Percentiles rank a stretch among this genome's conserved stretches.
These are phyloP conservation scores for Epinotia ramella DNA, from an alignment of 2,888 invertebrate species.

Conservation along the genomic window DNA sequence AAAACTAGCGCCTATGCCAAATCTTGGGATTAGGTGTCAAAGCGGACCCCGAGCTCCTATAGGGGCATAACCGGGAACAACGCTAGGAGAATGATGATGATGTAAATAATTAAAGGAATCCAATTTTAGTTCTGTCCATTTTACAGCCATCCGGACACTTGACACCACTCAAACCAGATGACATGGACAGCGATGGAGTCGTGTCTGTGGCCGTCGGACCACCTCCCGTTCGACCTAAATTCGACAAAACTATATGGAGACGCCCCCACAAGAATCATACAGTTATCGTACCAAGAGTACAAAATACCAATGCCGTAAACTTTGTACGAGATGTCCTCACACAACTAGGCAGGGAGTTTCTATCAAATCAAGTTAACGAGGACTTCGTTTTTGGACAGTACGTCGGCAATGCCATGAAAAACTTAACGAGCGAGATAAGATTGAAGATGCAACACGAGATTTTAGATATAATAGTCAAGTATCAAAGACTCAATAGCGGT, in stretches of 20 bases:
- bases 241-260: slow-evolving; percentile 65
- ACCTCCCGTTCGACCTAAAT: slow-evolving; percentile 70
- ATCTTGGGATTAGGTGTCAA: no score
- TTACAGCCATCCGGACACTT: slow-evolving; percentile 75
- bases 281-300: slow-evolving; percentile 43
- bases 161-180: slow-evolving; percentile 73
- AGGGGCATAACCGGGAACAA: no score
- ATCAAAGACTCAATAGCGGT: slow-evolving; percentile 51
- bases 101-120: no score
- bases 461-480: slow-evolving; percentile 70
- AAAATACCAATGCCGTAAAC: slow-evolving; percentile 52
- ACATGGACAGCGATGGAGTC: slow-evolving; percentile 77
- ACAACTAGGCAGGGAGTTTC: slow-evolving; percentile 70
- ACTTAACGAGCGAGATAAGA: slow-evolving; percentile 65
- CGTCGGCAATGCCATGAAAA: slow-evolving; percentile 72
- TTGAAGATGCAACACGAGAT: slow-evolving; percentile 75
- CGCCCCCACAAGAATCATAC: slow-evolving; percentile 48
- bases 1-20: no score
- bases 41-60: no score
- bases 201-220: slow-evolving; percentile 79
- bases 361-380: slow-evolving; percentile 71
- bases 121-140: neutral
- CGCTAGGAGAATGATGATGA: no score
- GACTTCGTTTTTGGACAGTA: slow-evolving; percentile 81
- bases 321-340: slow-evolving; percentile 68